Conservation (phyloP, 64 coral and sea anemone species). For the Montipora efflorescens region DNA sequence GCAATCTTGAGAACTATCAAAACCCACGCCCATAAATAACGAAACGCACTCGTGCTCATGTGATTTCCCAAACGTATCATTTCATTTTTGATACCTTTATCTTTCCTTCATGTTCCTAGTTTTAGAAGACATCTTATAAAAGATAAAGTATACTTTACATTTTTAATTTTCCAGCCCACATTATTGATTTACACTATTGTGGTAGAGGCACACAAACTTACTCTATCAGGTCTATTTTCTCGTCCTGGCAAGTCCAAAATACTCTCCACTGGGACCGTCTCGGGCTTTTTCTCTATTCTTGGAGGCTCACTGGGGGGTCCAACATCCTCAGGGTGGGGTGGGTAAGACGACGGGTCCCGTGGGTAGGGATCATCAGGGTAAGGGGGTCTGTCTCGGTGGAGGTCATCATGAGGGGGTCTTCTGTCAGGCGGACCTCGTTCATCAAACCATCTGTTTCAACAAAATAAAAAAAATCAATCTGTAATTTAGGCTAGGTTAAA, state of each 20-base stretch:
- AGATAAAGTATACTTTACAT: no score
- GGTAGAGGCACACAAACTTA: slow-evolving; percentile 15
- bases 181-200: no score
- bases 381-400: slow-evolving; percentile 54
- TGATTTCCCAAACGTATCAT: no score
- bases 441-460: background rate
- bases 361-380: slow-evolving; percentile 27
- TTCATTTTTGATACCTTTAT: no score
- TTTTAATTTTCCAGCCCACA: no score
- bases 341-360: slow-evolving; percentile 35
- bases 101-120: no score
- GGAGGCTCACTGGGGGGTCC: slow-evolving; percentile 40
- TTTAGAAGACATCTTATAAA: no score
- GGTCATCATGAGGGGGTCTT: slow-evolving; percentile 29
- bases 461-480: background rate
- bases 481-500: no score
- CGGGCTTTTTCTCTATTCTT: slow-evolving; percentile 66
- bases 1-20: no score
- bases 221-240: slow-evolving; percentile 90
- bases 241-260: slow-evolving; percentile 87
- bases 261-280: slow-evolving; percentile 89
- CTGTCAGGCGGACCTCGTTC: slow-evolving; percentile 24
- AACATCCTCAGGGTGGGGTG: slow-evolving; percentile 41
- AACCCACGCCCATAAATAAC: no score
- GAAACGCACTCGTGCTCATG: no score